Conservation (phyloP, 2,888 invertebrate genomes). For the Cantharis rustica region DNA sequence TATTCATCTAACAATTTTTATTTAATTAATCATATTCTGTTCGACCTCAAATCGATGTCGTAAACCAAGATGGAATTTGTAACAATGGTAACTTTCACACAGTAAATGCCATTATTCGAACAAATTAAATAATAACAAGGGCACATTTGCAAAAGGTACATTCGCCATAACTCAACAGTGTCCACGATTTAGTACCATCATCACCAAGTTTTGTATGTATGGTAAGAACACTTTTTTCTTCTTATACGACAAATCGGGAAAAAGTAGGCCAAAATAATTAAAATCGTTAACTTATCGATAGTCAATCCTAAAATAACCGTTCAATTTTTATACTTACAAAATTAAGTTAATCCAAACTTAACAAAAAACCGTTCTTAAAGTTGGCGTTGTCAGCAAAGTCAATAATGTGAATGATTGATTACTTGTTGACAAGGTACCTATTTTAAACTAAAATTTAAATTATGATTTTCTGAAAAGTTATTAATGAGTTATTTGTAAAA, state of each 20-base stretch:
- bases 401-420: constrained; percentile 11
- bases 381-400: constrained; percentile 6
- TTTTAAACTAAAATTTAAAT: constrained; percentile 1
- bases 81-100: not conserved
- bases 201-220: not conserved
- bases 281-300: not conserved
- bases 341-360: not conserved
- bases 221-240: not conserved
- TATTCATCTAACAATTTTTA: not conserved
- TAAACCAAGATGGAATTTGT: not conserved
- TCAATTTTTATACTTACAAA: not conserved
- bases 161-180: not conserved
- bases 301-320: not conserved
- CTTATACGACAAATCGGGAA: not conserved
- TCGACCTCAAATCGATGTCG: not conserved
- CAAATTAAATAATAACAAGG: not conserved
- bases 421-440: constrained; percentile 12
- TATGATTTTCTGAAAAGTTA: not conserved
- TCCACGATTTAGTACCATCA: not conserved
- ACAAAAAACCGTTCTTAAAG: constrained; percentile 2
- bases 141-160: not conserved
- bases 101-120: not conserved
- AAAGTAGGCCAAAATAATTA: constrained; percentile 1
- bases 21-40: not conserved
- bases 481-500: constrained; percentile 3